These are phyloP conservation scores for Drosophila formosana DNA, from an alignment of 2,888 invertebrate genomes.

Conservation along the genomic window DNA sequence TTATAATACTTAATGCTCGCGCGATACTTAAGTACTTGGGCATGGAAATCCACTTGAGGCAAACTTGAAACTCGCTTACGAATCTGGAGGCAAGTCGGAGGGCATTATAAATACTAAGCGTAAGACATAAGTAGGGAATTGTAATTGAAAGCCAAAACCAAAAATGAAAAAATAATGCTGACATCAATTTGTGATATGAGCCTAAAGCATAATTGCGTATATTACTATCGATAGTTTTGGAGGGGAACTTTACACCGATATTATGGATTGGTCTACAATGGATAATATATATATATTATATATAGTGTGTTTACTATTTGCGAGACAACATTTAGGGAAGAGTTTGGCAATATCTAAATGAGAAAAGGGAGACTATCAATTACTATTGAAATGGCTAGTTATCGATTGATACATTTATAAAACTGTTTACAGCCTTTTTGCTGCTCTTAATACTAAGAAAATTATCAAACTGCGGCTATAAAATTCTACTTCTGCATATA, in stretches of 20 bases:
- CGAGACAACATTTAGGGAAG: not conserved
- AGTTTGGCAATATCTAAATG: not conserved
- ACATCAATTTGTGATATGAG: not conserved
- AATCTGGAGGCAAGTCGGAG: conserved; percentile 1
- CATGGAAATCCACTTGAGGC: conserved; percentile 39
- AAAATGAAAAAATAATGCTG: not conserved
- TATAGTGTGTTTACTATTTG: not conserved
- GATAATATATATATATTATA: not conserved
- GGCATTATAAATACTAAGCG: not conserved
- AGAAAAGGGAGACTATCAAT: not conserved
- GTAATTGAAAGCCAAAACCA: not conserved
- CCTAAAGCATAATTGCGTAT: not conserved
- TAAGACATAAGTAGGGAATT: not conserved
- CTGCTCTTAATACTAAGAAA: no score
- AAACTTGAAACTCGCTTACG: conserved; percentile 28
- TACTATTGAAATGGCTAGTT: not conserved
- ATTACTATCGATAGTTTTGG: not conserved
- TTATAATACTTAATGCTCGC: conserved; percentile 39
- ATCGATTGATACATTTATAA: not conserved
- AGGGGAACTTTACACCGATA: not conserved
- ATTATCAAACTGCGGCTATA: no score
- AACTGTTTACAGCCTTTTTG: no score
- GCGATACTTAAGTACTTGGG: conserved; percentile 47
- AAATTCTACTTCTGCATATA: no score
- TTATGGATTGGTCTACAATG: not conserved